Base-by-base conservation (phyloP, 1,140 invertebrate genomes). In the Periplaneta americana region DNA sequence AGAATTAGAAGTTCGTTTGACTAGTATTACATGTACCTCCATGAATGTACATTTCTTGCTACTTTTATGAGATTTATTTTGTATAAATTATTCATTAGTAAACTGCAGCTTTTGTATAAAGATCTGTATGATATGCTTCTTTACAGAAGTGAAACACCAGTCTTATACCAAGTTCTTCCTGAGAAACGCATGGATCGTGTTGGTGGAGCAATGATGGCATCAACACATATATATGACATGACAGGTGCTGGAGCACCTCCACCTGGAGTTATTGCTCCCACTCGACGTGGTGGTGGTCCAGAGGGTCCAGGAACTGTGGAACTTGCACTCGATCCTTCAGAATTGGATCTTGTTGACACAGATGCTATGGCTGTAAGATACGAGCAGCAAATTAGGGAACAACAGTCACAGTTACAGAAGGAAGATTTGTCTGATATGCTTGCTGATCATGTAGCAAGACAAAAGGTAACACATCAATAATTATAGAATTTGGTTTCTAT, bases 371-470 rank as follows among this genome's bases (percentile, higher is more conserved):
- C 98, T 79, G 96, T 97, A 48, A 91, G 98, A 39, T 99, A 99
- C 88, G 98, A 99, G 87, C 96, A 99, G 84, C 97, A 98, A 81
- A 93, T 99, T 89, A 91, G 96, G 75, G 97, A 98, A 86, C 94
- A 97, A 85, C 96, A 98, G 86, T 94, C 95, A 84, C 92, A 95
- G 86, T 88, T 96, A 37, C 94, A 95, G 83, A 95, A 97, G 83
- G 98, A 99, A 90, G 98, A 99, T 91, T 91, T 99, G 18, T 98
- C 97, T 32, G 98, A 99, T 87, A 99, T 99, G 98, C 92, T 99
- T 82, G 98, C 98, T 33, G 98, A 99, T 89, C 98, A 99, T 89
- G 97, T 98, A 32, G 97, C 97, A 33, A 93, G 97, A 84, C 97
- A 98, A 87, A 97, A 97, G 91, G 95, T 95, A 87, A 15, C 2